Evolutionary conservation across 2,113 vertebrate genomes (phyloP), one percentile per base, ranked within the genome.

Genomic region (Murina feae): DNA sequence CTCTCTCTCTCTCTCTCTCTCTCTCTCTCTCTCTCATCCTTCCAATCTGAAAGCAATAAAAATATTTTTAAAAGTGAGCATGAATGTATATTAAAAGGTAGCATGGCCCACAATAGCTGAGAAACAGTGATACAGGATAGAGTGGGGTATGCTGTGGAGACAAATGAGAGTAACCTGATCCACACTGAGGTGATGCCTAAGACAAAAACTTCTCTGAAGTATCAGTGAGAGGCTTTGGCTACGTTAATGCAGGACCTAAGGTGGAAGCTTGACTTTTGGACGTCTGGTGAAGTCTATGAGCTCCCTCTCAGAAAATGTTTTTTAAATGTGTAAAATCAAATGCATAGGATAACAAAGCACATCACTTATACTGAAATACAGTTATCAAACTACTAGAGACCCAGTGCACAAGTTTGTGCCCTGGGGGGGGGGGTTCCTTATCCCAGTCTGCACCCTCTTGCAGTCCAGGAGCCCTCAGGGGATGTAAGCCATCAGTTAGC

Each of bases 301-400:
- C 28, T 86, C 63, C 83, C 14, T 82, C 42, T 68, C n/a, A 75
- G n/a, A 44, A 82, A 75, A 58, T 83, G 37, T 65, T 69, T 93
- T 71, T 80, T 44, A 75, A 80, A 68, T 75, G 23, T 0, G 14
- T 84, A 39, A 93, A 85, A 78, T 82, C 81, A 60, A 95, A 94
- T 75, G 74, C 12, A 69, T 42, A 87, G 53, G 39, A 51, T 91
- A 91, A 83, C 60, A 96, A 78, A 76, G 18, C 53, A 88, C 92
- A 71, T 72, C 47, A 69, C 60, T 93, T 91, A 63, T 83, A 72
- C 58, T 80, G 71, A 89, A 92, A 74, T 83, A 76, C 4, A 74
- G 30, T 35, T 87, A 69, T 91, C 25, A 93, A 95, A 83, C 95
- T 90, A 71, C 51, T 53, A 53, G 51, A 53, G 51, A 53, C 51